A percentile compares a stretch with the other conserved stretches of the same genome.
These are phyloP conservation scores for Sebastes steindachneri DNA, from an alignment of 2,797 vertebrate genomes.

Conservation along the genomic window DNA sequence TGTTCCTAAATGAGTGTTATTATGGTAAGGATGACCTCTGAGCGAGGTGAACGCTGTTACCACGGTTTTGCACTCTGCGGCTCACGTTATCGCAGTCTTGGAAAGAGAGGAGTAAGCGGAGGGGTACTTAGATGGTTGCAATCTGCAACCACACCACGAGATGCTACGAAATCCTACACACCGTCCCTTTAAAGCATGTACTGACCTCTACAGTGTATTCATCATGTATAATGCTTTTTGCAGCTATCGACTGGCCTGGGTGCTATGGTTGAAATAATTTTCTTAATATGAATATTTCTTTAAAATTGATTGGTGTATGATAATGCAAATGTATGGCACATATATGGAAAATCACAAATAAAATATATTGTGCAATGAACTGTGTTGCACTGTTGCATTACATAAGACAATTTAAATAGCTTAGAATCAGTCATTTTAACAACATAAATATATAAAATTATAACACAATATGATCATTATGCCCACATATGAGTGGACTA, in stretches of 20 bases:
- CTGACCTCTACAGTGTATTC: not conserved
- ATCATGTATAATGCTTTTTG: not conserved
- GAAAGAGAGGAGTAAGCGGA: not conserved
- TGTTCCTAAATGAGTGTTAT: not conserved
- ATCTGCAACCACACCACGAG: not conserved
- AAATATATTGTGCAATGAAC: not conserved
- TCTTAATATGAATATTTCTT: not conserved
- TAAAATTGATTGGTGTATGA: not conserved
- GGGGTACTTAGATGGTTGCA: not conserved
- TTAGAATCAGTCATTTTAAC: not conserved
- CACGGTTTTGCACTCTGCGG: not conserved
- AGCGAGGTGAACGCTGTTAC: not conserved
- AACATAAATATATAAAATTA: not conserved
- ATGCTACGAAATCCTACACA: no score
- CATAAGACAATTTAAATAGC: not conserved
- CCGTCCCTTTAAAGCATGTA: no score
- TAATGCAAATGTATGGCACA: not conserved
- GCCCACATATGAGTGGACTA: not conserved
- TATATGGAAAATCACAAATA: not conserved
- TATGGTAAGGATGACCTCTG: not conserved
- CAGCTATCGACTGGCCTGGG: not conserved
- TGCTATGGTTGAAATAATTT: not conserved
- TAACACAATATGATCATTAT: not conserved
- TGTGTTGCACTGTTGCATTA: not conserved
- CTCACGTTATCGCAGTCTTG: rapidly evolving